phyloP scores from a whole-genome alignment of 1,140 invertebrate genomes.

The Augochlora pura region DNA sequence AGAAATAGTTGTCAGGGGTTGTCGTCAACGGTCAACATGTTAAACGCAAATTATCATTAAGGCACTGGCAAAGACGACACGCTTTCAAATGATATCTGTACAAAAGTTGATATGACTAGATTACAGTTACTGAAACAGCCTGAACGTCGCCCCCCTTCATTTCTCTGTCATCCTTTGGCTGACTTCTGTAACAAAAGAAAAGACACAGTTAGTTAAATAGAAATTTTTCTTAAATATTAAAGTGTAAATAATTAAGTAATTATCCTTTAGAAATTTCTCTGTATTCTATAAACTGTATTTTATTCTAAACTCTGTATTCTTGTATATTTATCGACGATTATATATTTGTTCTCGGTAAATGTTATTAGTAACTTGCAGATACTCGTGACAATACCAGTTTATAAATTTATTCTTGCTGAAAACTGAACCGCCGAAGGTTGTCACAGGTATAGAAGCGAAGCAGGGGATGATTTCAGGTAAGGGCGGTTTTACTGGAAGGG shows the following conservation, averaged over 20 bases:
- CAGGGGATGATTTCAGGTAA: conserved; percentile 73
- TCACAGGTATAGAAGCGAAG: conserved; percentile 49
- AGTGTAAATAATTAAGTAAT: too few relatives aligned
- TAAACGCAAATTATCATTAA: neutral
- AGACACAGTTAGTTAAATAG: conserved; percentile 18
- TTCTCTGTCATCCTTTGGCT: conserved; percentile 19
- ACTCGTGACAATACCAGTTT: neutral
- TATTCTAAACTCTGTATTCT: too few relatives aligned
- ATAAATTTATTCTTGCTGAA: conserved; percentile 42
- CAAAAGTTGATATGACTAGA: conserved; percentile 73
- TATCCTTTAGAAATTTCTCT: too few relatives aligned
- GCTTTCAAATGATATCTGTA: conserved; percentile 26
- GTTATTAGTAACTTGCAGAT: conserved; percentile 3
- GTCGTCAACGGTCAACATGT: neutral
- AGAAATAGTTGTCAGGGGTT: neutral
- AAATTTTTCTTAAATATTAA: neutral
- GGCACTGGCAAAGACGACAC: neutral
- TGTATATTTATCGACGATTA: neutral
- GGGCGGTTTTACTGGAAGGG: conserved; percentile 59
- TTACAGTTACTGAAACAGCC: conserved; percentile 71
- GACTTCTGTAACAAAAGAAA: conserved; percentile 66
- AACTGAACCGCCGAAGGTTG: conserved; percentile 25
- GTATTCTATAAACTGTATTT: too few relatives aligned
- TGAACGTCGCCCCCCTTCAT: conserved; percentile 48
- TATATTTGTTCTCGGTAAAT: neutral